These are phyloP conservation scores for Leptogaster cylindrica DNA, from an alignment of 2,888 invertebrate species.

Conservation along the genomic window DNA sequence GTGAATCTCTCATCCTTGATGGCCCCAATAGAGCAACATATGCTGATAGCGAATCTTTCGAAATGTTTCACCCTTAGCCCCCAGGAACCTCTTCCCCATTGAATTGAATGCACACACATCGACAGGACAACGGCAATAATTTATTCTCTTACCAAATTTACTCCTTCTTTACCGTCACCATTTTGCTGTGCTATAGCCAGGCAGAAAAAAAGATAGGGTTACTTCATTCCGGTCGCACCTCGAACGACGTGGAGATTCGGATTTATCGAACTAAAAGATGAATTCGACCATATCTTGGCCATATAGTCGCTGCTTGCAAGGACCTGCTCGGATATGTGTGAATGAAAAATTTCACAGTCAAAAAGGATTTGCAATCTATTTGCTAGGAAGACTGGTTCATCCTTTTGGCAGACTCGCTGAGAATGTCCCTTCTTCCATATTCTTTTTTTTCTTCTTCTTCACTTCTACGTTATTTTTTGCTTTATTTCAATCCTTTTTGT, in stretches of 20 bases:
- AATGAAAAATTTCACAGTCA: slow-evolving; percentile 41
- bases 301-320: slow-evolving; percentile 7
- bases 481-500: slow-evolving; percentile 8
- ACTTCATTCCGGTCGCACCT: neutral
- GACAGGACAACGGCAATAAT: slow-evolving; percentile 36
- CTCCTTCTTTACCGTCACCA: slow-evolving; percentile 36
- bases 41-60: slow-evolving; percentile 27
- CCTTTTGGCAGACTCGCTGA: slow-evolving; percentile 34
- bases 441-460: neutral
- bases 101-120: slow-evolving; percentile 35
- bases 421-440: no score
- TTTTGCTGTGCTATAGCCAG: no score
- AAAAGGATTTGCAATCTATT: slow-evolving; percentile 42
- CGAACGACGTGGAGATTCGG: slow-evolving; percentile 12
- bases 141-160: slow-evolving; percentile 38
- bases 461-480: neutral
- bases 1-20: no score
- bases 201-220: no score
- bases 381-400: slow-evolving; percentile 34
- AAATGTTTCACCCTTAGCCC: no score
- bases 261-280: slow-evolving; percentile 37
- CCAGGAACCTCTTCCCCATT: no score
- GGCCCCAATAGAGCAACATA: slow-evolving; percentile 31
- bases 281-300: slow-evolving; percentile 26
- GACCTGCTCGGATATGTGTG: slow-evolving; percentile 6